Base-by-base conservation (phyloP, 1,140 invertebrate species). In the Drosophila neocordata region DNA sequence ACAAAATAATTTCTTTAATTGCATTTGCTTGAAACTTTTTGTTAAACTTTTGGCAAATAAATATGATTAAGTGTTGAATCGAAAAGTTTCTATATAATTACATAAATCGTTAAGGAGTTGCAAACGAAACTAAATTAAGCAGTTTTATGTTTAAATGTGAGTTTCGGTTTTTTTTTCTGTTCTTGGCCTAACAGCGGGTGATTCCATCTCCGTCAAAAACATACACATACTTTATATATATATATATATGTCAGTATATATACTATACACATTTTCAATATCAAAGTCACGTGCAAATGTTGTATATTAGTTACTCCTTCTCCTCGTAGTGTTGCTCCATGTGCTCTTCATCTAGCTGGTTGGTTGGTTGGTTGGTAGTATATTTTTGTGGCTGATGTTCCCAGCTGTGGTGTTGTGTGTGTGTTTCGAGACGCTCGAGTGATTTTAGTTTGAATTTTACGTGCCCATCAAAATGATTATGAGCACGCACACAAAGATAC, bases 391-490 rank as follows among this genome's bases (percentile, higher is more conserved):
- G 60, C 5, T 65, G 66, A 9, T 13, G 2, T 13, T 48, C 41
- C 41, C n/a, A 15, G 37, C 22, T 24, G 58, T 15, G 58, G 38
- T 41, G 18, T 57, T 24, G 22, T 24, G 22, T 51, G 38, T 35
- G 15, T 71, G 55, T 75, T 67, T 71, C 41, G 51, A 67, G 58
- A 59, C 56, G 78, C 82, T 81, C 82, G 84, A 85, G 82, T 85
- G 82, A 85, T 82, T 85, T 87, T 85, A 82, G 82, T 82, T 85
- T 82, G 82, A 69, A 74, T 87, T 85, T 87, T 87, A 85, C 82
- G 82, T 85, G 82, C 78, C 82, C 78, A 87, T 85, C 82, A 87
- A 87, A 87, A 87, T 85, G 70, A 85, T 85, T 85, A 85, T 85
- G 82, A 66, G 68, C 78, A 78, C 55, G 62, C 67, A 69, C 67